These are phyloP conservation scores for Hyperoplus immaculatus DNA, from an alignment of 2,797 vertebrate genomes.

Conservation along the genomic window DNA sequence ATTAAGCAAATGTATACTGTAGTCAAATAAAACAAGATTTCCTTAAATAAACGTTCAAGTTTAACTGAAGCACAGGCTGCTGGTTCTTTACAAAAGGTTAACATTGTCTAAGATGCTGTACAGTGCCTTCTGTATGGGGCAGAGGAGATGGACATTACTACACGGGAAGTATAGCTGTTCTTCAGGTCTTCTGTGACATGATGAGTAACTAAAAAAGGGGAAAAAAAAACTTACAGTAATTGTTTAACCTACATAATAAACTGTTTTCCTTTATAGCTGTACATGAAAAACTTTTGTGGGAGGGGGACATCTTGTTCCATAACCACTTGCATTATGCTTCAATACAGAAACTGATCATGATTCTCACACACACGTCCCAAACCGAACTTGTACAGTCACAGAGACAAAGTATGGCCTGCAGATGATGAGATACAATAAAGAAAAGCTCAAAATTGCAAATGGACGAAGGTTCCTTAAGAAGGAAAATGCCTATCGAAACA, in stretches of 20 bases:
- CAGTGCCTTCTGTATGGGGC: conserved; percentile 66
- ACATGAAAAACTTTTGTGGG: conserved; percentile 40
- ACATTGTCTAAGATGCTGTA: conserved; percentile 73
- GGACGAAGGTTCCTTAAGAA: conserved; percentile 2
- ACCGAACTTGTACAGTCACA: conserved; percentile 19
- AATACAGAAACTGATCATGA: conserved; percentile 51
- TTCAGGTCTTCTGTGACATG: conserved; percentile 14
- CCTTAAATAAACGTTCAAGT: conserved; percentile 88
- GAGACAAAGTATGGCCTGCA: conserved; percentile 31
- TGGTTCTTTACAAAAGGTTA: conserved; percentile 85
- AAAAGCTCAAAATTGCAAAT: conserved; percentile 25
- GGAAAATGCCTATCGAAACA: conserved; percentile 34
- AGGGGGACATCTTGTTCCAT: background rate
- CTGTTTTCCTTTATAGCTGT: conserved; percentile 41
- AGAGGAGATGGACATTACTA: conserved; percentile 34
- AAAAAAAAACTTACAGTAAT: conserved; percentile 35
- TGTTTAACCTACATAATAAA: conserved; percentile 57
- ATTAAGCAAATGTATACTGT: conserved; percentile 90
- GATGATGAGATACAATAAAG: conserved; percentile 30
- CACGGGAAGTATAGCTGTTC: conserved; percentile 42
- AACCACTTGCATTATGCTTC: conserved; percentile 40
- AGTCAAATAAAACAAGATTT: conserved; percentile 85
- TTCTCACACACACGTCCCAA: background rate
- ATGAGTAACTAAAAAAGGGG: conserved; percentile 14
- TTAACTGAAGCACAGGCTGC: conserved; percentile 88